Evolutionary conservation across 2,113 vertebrate species (phyloP).

Genomic region (Greenwoodochromis staneri): DNA sequence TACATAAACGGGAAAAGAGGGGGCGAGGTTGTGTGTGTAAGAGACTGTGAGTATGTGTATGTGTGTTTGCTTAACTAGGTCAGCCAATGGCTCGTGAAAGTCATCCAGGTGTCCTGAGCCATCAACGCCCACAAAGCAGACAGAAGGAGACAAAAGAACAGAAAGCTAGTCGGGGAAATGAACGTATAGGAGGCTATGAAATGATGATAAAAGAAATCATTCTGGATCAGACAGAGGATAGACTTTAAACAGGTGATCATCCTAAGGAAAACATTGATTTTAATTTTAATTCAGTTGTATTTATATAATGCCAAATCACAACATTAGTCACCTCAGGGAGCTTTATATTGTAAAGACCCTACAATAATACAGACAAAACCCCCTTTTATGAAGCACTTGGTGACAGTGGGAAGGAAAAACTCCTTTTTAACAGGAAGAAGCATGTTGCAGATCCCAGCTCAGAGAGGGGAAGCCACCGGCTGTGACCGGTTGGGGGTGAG

Average conservation of each 20-base stretch:
- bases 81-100: slow-evolving; percentile 60
- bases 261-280: neutral
- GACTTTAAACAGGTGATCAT: neutral
- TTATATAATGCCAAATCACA: neutral
- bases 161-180: neutral
- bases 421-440: neutral
- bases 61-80: slow-evolving; percentile 56
- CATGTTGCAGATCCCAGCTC: neutral
- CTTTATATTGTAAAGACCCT: neutral
- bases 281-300: neutral
- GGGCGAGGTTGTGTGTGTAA: neutral
- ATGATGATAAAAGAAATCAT: neutral
- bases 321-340: neutral
- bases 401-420: neutral
- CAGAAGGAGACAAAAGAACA: neutral
- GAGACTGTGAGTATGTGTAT: neutral
- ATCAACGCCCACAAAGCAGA: slow-evolving; percentile 36
- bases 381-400: neutral
- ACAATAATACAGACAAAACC: neutral
- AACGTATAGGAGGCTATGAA: neutral
- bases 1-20: slow-evolving; percentile 37
- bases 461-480: neutral
- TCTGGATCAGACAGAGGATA: neutral
- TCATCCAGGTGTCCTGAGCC: slow-evolving; percentile 60
- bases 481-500: neutral